Base-by-base conservation (phyloP, 2,888 invertebrate genomes). In the Campopleginae sp. region DNA sequence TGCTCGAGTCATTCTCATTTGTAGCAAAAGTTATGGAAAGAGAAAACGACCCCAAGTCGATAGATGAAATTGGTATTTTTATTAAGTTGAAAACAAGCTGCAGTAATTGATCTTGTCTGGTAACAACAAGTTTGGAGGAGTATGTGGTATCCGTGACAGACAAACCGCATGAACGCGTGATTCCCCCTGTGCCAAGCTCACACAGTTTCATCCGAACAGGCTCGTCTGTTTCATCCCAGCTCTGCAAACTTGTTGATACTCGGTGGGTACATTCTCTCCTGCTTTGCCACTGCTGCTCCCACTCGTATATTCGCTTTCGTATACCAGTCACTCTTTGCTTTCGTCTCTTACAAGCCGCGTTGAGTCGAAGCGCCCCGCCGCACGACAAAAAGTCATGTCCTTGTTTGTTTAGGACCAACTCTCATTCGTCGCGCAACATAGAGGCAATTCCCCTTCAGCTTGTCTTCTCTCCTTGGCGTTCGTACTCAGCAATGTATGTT, bases 161-260 rank as follows among this genome's bases (percentile, higher is more conserved):
- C 83, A 83, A 80, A 86, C 86, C 86, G 77, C 80, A 80, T 48
- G 68, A 80, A 74, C 80, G 77, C 77, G 85, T 77, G 83, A 80
- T 83, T 70, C 75, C 77, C 83, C 66, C 51, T 68, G 83, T 80
- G 75, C 75, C 70, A 83, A 72, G 66, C 71, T 51, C 66, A 58
- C 58, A 71, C 54, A 48, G 23, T 51, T 61, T 75, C 71, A 48
- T 61, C 51, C 61, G 80, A 31, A 58, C 48, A 51, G 12, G 76
- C 19, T 46, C 48, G 46, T 38, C 74, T 79, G 44, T 74, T 72
- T 68, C 86, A 48, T 78, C 72, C 72, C 80, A 46, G 82, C 68
- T 66, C 72, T 51, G 82, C 77, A 86, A 86, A 86, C 86, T 86
- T 86, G 86, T 86, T 86, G 86, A 86, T 86, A 86, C 83, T 83